phyloP scores from a whole-genome alignment of 2,797 vertebrate genomes.

The Lagocephalus sceleratus region DNA sequence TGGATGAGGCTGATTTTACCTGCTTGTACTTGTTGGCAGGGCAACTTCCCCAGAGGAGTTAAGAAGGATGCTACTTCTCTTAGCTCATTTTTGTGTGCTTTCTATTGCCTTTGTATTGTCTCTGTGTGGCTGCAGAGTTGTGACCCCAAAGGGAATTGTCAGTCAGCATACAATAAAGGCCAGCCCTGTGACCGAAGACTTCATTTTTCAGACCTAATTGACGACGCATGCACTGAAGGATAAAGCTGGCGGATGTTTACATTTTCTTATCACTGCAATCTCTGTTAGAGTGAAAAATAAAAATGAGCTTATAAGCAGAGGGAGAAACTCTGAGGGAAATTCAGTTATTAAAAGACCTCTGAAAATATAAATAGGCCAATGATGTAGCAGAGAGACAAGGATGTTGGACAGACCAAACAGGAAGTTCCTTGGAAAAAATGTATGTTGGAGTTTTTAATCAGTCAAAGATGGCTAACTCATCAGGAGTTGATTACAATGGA shows the following conservation, averaged over 20 bases:
- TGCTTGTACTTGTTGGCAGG: slow-evolving; percentile 42
- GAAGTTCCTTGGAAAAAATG: slow-evolving; percentile 74
- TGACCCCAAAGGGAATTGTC: slow-evolving; percentile 64
- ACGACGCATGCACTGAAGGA: slow-evolving; percentile 58
- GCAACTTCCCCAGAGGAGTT: slow-evolving; percentile 40
- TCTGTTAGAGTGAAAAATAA: slow-evolving; percentile 47
- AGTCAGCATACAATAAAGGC: slow-evolving; percentile 67
- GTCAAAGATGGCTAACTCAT: slow-evolving; percentile 68
- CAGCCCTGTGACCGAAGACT: slow-evolving; percentile 51
- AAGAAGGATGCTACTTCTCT: slow-evolving; percentile 34
- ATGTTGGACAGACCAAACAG: slow-evolving; percentile 81
- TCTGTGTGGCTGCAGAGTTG: slow-evolving; percentile 42
- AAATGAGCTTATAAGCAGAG: slow-evolving; percentile 20
- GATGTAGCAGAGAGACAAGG: slow-evolving; percentile 53
- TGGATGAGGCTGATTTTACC: slow-evolving; percentile 54
- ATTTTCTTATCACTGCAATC: slow-evolving; percentile 65
- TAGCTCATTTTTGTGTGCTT: slow-evolving; percentile 46
- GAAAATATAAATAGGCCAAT: slow-evolving; percentile 61
- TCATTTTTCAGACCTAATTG: slow-evolving; percentile 65
- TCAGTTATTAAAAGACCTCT: slow-evolving; percentile 67
- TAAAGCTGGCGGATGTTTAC: slow-evolving; percentile 71
- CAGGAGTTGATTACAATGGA: slow-evolving; percentile 67
- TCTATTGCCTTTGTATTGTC: slow-evolving; percentile 53
- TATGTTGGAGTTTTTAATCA: slow-evolving; percentile 77
- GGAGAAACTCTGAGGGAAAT: slow-evolving; percentile 48